Base-by-base conservation (phyloP, 2,113 vertebrate species). In the Aegypius monachus region DNA sequence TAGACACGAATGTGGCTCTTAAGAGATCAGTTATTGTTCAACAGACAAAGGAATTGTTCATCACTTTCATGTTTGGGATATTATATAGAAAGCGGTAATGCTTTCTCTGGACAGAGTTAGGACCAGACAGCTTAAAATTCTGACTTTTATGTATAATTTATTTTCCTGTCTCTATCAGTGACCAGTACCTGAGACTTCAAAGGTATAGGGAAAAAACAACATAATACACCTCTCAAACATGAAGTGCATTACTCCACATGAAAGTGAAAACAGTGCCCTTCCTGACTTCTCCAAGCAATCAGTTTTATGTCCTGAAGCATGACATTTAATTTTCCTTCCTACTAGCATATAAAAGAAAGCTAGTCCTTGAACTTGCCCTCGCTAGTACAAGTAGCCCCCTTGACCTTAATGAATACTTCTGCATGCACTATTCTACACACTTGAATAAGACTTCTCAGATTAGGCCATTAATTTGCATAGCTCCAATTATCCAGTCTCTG, bases 401-500 rank as follows among this genome's bases (percentile, higher is more conserved):
- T 90, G 90, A 83, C 90, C 88, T 93, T 93, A 95, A 93, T 91
- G 92, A 95, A 62, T 81, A 7, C 75, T 94, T 68, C 15, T 93
- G 86, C 38, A 3, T 74, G 50, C 59, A 15, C 67, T 59, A n/a
- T 81, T 93, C 90, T 86, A 8, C 65, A 27, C 92, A 74, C 90
- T 96, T 78, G 90, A 93, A 63, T 88, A 92, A 85, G 88, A 66
- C 85, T 97, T 91, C 72, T 90, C 96, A 92, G 90, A 94, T 96
- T 95, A 93, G 80, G 90, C 86, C 80, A 47, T 96, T 97, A 73
- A 95, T 97, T 97, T 97, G 86, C 95, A 88, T 95, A 88, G 81
- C 81, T 93, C 90, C 90, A 96, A 96, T 97, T 97, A 96, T 85
- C 83, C 88, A 91, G 80, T 61, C 92, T 96, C 88, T 95, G 92